These are phyloP conservation scores for Aphis craccivora DNA, from an alignment of 1,140 invertebrate species.

Conservation along the genomic window DNA sequence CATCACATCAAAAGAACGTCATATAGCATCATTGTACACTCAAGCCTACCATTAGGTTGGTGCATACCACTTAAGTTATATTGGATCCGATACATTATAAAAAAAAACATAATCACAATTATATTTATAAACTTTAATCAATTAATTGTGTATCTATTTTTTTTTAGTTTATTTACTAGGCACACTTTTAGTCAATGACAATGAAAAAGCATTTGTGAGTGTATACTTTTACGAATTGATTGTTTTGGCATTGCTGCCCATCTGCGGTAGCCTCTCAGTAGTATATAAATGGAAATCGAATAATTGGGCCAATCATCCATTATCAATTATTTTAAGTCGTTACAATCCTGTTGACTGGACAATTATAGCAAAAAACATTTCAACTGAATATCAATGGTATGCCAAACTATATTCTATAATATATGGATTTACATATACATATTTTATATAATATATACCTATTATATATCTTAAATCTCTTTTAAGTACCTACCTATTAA, in stretches of 20 bases:
- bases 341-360: conserved; percentile 17
- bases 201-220: neutral
- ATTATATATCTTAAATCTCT: neutral
- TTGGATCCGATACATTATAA: neutral
- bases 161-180: conserved; percentile 31
- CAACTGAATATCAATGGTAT: conserved; percentile 34
- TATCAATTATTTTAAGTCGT: neutral
- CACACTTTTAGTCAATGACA: neutral
- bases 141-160: neutral
- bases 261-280: neutral
- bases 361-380: neutral
- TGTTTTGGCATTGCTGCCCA: neutral
- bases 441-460: no score
- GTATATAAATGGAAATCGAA: neutral
- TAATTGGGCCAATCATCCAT: conserved; percentile 40
- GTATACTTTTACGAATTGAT: conserved; percentile 6
- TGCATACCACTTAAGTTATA: conserved; percentile 56
- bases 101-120: neutral
- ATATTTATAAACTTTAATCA: neutral
- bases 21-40: conserved; percentile 74
- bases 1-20: conserved; percentile 77
- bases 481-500: neutral
- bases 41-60: conserved; percentile 72
- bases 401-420: neutral
- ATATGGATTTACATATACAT: neutral